These are phyloP conservation scores for Hetaerina americana DNA, from an alignment of 1,140 invertebrate genomes.

Conservation along the genomic window DNA sequence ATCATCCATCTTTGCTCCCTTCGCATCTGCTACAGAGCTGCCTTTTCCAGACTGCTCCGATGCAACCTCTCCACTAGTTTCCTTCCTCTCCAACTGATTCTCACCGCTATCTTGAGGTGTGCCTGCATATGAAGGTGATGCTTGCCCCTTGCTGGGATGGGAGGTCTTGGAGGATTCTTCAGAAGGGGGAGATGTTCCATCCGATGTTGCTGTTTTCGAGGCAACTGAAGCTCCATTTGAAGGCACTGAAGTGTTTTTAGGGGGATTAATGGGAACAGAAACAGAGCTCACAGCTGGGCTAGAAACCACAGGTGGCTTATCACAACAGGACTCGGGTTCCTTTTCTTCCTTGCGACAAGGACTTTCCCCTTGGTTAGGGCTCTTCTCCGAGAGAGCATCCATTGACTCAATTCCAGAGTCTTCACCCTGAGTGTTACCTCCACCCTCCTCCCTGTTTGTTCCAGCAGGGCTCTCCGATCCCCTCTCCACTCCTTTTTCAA, in stretches of 20 bases:
- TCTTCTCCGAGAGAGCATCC: constrained; percentile 84
- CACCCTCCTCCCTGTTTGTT: constrained; percentile 20
- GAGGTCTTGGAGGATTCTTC: neutral
- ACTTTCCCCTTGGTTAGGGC: constrained; percentile 65
- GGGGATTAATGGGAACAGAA: neutral
- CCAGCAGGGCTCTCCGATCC: constrained; percentile 22
- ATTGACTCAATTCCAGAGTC: constrained; percentile 87
- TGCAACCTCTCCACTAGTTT: neutral
- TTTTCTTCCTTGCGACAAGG: constrained; percentile 29
- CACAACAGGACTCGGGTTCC: constrained; percentile 16
- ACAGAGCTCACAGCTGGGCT: neutral
- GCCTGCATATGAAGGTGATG: neutral
- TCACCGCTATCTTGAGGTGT: neutral
- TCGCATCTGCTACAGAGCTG: neutral
- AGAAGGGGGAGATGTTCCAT: neutral
- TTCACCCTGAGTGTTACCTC: constrained; percentile 44
- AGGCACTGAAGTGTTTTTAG: neutral
- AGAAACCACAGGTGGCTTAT: neutral
- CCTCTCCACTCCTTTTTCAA: constrained; percentile 4
- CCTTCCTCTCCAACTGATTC: neutral
- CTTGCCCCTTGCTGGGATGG: neutral
- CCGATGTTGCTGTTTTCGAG: neutral
- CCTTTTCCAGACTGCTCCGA: neutral
- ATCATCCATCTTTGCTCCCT: neutral
- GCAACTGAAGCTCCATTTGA: neutral